These are phyloP conservation scores for Actinopyga echinites DNA, from an alignment of 53 echinoderm and acorn worm genomes.

Conservation along the genomic window DNA sequence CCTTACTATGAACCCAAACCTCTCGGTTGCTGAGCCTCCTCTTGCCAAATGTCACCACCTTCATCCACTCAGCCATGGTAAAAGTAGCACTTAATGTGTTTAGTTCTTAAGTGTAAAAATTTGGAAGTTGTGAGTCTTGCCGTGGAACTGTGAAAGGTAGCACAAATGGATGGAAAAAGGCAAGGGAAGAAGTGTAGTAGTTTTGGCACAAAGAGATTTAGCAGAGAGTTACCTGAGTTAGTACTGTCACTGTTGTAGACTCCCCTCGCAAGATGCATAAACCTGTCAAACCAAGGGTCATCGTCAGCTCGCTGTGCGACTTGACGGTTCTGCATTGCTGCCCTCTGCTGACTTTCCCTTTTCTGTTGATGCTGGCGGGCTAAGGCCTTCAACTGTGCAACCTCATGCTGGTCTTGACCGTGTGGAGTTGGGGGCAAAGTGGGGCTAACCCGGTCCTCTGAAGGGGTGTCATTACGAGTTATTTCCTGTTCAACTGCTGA, in stretches of 20 bases:
- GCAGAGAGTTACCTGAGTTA: slow-evolving; percentile 59
- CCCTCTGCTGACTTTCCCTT: slow-evolving; percentile 44
- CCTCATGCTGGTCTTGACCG: slow-evolving; percentile 40
- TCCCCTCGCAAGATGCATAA: slow-evolving; percentile 89
- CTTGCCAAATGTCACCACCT: too few relatives aligned
- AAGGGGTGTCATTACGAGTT: slow-evolving; percentile 72
- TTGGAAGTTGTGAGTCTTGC: too few relatives aligned
- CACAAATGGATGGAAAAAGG: too few relatives aligned
- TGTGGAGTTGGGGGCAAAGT: not conserved
- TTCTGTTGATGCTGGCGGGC: slow-evolving; percentile 62
- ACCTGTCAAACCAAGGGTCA: slow-evolving; percentile 87
- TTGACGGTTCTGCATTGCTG: slow-evolving; percentile 25
- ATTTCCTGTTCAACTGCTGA: slow-evolving; percentile 75
- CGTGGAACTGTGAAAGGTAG: too few relatives aligned
- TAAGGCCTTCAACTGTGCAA: slow-evolving; percentile 60
- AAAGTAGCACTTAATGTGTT: too few relatives aligned
- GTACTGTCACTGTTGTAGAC: slow-evolving; percentile 88
- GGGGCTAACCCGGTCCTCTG: slow-evolving; percentile 35
- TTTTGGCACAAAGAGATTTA: too few relatives aligned
- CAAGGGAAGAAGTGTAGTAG: too few relatives aligned
- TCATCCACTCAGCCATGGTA: too few relatives aligned
- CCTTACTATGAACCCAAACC: too few relatives aligned
- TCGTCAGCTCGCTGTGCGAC: slow-evolving; percentile 49
- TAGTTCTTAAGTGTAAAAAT: too few relatives aligned
- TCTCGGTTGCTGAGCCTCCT: too few relatives aligned